phyloP scores from a whole-genome alignment of 2,797 vertebrate genomes.

The Sebastes matsubarae region DNA sequence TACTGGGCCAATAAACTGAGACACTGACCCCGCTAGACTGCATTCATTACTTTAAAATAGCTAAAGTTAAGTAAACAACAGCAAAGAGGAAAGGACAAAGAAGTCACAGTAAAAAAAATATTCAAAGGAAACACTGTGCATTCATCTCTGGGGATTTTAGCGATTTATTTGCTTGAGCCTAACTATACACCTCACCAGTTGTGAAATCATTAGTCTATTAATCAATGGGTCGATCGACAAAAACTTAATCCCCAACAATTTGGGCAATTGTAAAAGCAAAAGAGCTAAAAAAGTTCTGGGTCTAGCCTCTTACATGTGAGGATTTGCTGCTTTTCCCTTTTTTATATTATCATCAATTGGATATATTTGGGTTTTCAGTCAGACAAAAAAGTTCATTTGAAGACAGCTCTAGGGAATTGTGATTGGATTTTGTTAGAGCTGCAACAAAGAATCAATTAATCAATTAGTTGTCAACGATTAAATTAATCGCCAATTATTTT shows the following conservation, averaged over 20 bases:
- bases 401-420: neutral
- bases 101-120: constrained; percentile 27
- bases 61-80: constrained; percentile 43
- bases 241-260: neutral
- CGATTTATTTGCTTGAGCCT: neutral
- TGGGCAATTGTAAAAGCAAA: neutral
- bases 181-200: neutral
- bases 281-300: neutral
- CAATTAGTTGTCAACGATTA: no score
- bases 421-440: neutral
- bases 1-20: constrained; percentile 22
- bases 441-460: no score
- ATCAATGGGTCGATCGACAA: neutral
- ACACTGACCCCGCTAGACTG: constrained; percentile 32
- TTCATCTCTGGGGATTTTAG: neutral
- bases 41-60: constrained; percentile 46
- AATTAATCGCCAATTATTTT: no score
- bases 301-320: neutral
- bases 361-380: neutral
- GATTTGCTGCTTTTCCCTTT: neutral
- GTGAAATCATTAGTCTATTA: neutral
- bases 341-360: neutral
- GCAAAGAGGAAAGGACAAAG: constrained; percentile 47
- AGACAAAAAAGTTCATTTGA: neutral
- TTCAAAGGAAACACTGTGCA: constrained; percentile 8